Conservation (phyloP, 2,888 invertebrate species). For the Xestia ashworthii region DNA sequence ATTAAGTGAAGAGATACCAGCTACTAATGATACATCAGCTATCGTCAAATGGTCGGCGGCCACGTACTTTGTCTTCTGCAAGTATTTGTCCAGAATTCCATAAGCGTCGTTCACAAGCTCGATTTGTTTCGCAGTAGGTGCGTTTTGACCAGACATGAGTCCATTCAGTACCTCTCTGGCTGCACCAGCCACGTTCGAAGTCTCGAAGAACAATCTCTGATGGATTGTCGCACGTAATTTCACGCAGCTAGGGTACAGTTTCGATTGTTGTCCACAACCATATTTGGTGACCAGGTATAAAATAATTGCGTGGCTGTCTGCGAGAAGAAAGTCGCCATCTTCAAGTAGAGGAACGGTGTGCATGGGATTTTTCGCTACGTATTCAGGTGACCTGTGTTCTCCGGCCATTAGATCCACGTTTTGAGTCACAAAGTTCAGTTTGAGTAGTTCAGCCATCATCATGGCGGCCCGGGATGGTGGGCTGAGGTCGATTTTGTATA, state of each 20-base stretch:
- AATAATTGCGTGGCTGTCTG: constrained; percentile 76
- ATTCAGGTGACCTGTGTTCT: constrained; percentile 71
- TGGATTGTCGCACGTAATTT: constrained; percentile 70
- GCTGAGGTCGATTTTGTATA: constrained; percentile 71
- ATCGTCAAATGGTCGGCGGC: constrained; percentile 72
- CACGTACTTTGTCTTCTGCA: constrained; percentile 68
- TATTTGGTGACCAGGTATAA: constrained; percentile 76
- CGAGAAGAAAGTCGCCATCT: constrained; percentile 73
- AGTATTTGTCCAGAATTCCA: constrained; percentile 72
- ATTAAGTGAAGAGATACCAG: constrained; percentile 69
- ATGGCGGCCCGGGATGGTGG: constrained; percentile 72
- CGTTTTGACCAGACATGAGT: constrained; percentile 12
- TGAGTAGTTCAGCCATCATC: constrained; percentile 71
- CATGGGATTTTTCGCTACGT: constrained; percentile 72
- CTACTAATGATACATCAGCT: constrained; percentile 74
- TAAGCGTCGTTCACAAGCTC: constrained; percentile 70
- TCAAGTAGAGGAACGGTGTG: constrained; percentile 74
- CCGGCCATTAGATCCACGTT: constrained; percentile 65
- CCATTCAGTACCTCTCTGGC: constrained; percentile 34
- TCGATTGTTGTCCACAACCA: constrained; percentile 70
- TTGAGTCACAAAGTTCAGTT: constrained; percentile 68
- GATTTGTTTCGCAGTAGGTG: constrained; percentile 59
- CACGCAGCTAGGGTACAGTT: constrained; percentile 72
- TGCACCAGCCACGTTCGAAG: constrained; percentile 66
- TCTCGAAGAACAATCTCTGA: constrained; percentile 73